These are phyloP conservation scores for Philaethria dido DNA, from an alignment of 2,888 invertebrate species.

Conservation along the genomic window DNA sequence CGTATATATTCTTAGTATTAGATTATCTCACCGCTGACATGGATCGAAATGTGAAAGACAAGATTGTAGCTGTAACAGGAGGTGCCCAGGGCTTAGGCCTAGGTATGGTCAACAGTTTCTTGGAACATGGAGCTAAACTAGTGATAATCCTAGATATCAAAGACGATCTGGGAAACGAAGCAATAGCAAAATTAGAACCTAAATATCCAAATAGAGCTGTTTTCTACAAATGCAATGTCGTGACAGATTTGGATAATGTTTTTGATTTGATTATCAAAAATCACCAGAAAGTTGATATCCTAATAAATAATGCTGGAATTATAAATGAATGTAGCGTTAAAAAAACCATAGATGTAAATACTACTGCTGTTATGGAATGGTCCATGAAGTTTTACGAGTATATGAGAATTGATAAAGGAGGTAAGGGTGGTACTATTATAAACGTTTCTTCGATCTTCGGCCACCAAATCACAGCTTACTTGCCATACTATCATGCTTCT, in stretches of 20 bases:
- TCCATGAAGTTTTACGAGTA: conserved; percentile 77
- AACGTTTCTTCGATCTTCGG: conserved; percentile 85
- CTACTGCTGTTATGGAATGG: conserved; percentile 55
- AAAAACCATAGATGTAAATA: conserved; percentile 57
- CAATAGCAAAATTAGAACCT: conserved; percentile 47
- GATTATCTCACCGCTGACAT: too few relatives aligned
- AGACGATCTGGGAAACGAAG: conserved; percentile 39
- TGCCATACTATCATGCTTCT: conserved; percentile 82
- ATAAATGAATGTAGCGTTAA: conserved; percentile 45
- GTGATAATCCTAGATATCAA: conserved; percentile 44
- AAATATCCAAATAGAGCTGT: conserved; percentile 68
- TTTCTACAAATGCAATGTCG: conserved; percentile 75
- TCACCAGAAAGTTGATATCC: conserved; percentile 61
- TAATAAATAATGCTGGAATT: conserved; percentile 68
- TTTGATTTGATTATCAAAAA: conserved; percentile 52
- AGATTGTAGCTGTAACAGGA: conserved; percentile 44
- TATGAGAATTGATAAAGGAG: conserved; percentile 79
- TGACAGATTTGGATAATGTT: conserved; percentile 64
- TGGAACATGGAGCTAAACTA: conserved; percentile 44
- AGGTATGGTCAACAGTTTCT: conserved; percentile 43
- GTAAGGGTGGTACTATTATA: conserved; percentile 83
- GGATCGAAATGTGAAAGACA: conserved; percentile 41
- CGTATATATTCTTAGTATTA: neutral
- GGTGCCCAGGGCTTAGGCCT: conserved; percentile 44
- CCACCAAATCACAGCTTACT: conserved; percentile 67